Percentiles rank a stretch among this genome's conserved stretches.
Evolutionary conservation across 2,113 vertebrate genomes (phyloP).

Genomic region (Salminus brasiliensis): DNA sequence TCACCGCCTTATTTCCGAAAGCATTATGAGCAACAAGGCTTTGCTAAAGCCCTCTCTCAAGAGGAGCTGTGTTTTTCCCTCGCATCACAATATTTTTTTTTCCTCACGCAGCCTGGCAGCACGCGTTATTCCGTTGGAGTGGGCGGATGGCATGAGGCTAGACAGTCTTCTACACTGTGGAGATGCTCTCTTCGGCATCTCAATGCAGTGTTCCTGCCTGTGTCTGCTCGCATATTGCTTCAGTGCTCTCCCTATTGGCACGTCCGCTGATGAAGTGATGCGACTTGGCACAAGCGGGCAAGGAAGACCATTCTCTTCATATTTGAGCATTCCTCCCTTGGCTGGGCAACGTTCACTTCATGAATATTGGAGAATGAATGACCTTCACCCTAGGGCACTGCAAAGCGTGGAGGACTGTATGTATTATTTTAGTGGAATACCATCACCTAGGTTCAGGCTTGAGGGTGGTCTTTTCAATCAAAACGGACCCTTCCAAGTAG

Average conservation of each 20-base stretch:
- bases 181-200: not conserved
- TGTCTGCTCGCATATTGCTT: not conserved
- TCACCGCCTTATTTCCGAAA: not conserved
- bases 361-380: not conserved
- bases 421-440: not conserved
- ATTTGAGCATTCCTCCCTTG: not conserved
- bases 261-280: not conserved
- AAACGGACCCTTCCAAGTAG: not conserved
- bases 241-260: not conserved
- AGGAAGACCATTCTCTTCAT: not conserved
- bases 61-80: not conserved
- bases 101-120: not conserved
- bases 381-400: conserved; percentile 1
- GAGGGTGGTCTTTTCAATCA: not conserved
- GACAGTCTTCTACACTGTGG: not conserved
- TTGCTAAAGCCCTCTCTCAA: not conserved
- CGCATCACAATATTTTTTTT: not conserved
- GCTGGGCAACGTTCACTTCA: not conserved
- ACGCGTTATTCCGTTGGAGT: not conserved
- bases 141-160: not conserved
- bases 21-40: not conserved
- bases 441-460: not conserved
- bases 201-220: not conserved
- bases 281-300: not conserved
- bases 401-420: not conserved